Evolutionary conservation across 2,113 vertebrate genomes (phyloP).

Genomic region (Plestiodon gilberti): DNA sequence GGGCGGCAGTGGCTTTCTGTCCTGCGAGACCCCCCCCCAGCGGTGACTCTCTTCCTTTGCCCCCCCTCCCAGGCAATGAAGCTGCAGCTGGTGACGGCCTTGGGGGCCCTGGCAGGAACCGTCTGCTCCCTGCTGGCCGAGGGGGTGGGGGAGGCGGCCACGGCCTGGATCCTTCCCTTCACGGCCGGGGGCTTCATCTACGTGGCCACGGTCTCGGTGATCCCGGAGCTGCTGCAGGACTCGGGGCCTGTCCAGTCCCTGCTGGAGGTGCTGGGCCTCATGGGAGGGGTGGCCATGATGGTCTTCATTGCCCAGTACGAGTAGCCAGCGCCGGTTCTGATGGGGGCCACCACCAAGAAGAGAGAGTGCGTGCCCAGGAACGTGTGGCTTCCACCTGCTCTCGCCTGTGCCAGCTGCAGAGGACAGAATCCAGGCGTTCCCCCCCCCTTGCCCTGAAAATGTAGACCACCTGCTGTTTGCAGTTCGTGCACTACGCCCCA

Average conservation of each 20-base stretch:
- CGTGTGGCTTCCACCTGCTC: too few species aligned
- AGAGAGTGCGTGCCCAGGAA: not conserved
- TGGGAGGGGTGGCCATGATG: conserved; percentile 91
- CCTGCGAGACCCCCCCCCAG: not conserved
- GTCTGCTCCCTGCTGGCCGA: conserved; percentile 89
- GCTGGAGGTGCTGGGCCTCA: conserved; percentile 85
- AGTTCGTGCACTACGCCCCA: too few species aligned
- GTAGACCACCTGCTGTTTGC: too few species aligned
- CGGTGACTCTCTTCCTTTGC: conserved; percentile 1
- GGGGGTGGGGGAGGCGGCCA: conserved; percentile 84
- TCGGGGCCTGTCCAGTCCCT: conserved; percentile 84
- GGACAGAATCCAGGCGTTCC: not conserved
- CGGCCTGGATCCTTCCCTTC: conserved; percentile 91
- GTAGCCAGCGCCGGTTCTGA: conserved; percentile 41
- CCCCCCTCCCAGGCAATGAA: conserved; percentile 84
- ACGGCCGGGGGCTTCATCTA: conserved; percentile 93
- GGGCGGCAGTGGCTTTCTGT: not conserved
- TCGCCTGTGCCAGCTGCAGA: not conserved
- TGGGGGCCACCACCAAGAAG: not conserved
- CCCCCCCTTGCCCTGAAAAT: not conserved
- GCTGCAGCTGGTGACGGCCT: conserved; percentile 89
- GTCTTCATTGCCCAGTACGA: conserved; percentile 89
- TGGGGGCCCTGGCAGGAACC: conserved; percentile 89
- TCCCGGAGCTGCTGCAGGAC: conserved; percentile 88
- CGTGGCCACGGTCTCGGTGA: conserved; percentile 90